Evolutionary conservation across 2,888 invertebrate species (phyloP), one percentile per base, ranked within the genome.

Genomic region (Eristalis tenax): DNA sequence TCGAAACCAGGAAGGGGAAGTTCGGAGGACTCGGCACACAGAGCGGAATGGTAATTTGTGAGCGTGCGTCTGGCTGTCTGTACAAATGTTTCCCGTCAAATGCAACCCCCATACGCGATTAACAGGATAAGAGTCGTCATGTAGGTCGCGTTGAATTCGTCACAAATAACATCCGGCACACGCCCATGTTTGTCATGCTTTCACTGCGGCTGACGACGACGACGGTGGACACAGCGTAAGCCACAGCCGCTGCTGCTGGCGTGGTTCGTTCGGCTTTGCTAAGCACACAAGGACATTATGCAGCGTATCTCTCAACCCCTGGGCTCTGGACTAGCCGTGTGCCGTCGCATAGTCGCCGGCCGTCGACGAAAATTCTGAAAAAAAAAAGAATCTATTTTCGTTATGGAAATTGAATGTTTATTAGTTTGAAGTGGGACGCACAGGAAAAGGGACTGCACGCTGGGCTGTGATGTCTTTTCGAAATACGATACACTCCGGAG

Each of bases 81-180:
- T 57, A 74, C 73, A 82, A 74, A 74, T 78, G 77, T 82, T 74
- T 85, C 69, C 81, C 74, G 77, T 81, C 68, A 84, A 75, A 76
- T 68, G 59, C 57, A 65, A 66, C 56, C 71, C 71, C 81, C 80
- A 65, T 76, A 68, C 68, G 43, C 82, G 85, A 86, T 86, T 86
- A 82, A 77, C 82, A 86, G 85, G 85, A 86, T 86, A 86, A 86
- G 82, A 86, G 73, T 86, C 77, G 77, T 68, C 85, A 86, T 86
- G 77, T 81, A 86, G 85, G 82, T 86, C 82, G 82, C 74, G 73
- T 78, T 74, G 73, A 86, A 78, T 78, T 86, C 85, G 73, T 77
- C 81, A 86, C 23, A 82, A 78, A 77, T 78, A 86, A 86, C 85
- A 86, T 86, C 85, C 85, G 82, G 82, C 82, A 86, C 82, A 82